Conservation (phyloP, 1,140 invertebrate species). For the Drosophila pseudoobscura region DNA sequence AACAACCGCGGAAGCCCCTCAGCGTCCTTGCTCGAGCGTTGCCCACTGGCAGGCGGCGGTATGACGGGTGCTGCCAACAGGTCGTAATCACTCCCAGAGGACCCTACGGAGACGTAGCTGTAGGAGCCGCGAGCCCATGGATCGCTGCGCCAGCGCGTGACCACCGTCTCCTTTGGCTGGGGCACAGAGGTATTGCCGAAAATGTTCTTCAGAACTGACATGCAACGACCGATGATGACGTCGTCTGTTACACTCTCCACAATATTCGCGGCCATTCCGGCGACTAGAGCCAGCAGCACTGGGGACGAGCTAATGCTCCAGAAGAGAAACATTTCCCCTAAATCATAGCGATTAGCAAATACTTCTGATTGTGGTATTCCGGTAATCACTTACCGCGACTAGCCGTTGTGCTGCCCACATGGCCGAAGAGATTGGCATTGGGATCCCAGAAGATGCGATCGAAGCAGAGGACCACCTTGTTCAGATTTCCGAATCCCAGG, state of each 20-base stretch:
- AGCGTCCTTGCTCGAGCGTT: conserved; percentile 72
- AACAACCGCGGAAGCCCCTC: conserved; percentile 88
- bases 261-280: conserved; percentile 95
- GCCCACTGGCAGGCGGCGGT: conserved; percentile 64
- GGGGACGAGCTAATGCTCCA: conserved; percentile 98
- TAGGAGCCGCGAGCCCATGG: conserved; percentile 98
- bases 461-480: conserved; percentile 99
- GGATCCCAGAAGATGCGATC: conserved; percentile 99
- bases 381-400: conserved; percentile 87
- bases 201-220: conserved; percentile 96
- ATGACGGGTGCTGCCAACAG: conserved; percentile 95
- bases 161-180: conserved; percentile 97
- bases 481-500: conserved; percentile 98
- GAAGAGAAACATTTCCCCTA: conserved; percentile 96
- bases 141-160: conserved; percentile 98
- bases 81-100: conserved; percentile 98
- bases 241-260: conserved; percentile 99
- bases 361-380: neutral
- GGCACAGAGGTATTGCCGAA: conserved; percentile 96
- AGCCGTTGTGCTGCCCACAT: conserved; percentile 97
- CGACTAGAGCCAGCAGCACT: conserved; percentile 96
- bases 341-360: neutral
- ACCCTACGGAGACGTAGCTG: conserved; percentile 98
- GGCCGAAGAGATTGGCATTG: conserved; percentile 97
- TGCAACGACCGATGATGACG: conserved; percentile 97